phyloP scores from a whole-genome alignment of 2,888 invertebrate genomes.

The Sclerodermus sp. region DNA sequence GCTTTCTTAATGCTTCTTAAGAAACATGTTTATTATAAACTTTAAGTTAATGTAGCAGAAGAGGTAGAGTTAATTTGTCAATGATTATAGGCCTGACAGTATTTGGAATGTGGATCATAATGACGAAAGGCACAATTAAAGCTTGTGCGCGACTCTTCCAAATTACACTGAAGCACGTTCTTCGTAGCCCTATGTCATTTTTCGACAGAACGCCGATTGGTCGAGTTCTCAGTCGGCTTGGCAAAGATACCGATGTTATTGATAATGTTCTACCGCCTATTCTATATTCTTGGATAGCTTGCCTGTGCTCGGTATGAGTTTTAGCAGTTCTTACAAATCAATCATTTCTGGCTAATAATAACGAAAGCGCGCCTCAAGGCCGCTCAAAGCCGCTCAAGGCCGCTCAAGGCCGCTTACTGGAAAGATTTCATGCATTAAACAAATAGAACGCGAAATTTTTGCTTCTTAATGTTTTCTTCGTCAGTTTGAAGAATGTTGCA shows the following conservation, averaged over 20 bases:
- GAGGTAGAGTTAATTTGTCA: background rate
- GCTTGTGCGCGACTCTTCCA: constrained; percentile 67
- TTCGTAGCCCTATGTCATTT: constrained; percentile 69
- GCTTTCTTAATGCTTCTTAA: too few species aligned
- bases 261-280: constrained; percentile 66
- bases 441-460: too few species aligned
- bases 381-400: too few species aligned
- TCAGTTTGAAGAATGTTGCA: too few species aligned
- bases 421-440: too few species aligned
- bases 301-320: constrained; percentile 44
- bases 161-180: constrained; percentile 61
- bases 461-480: too few species aligned
- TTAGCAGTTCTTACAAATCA: too few species aligned
- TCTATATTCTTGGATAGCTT: constrained; percentile 57
- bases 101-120: constrained; percentile 61
- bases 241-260: constrained; percentile 68
- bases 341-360: too few species aligned
- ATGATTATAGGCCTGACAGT: constrained; percentile 59
- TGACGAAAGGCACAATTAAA: constrained; percentile 64
- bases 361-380: too few species aligned
- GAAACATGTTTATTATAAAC: too few species aligned
- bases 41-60: too few species aligned
- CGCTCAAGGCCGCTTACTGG: too few species aligned
- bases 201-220: constrained; percentile 73
- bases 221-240: constrained; percentile 70